These are phyloP conservation scores for Molossus alvarezi DNA, from an alignment of 2,797 vertebrate genomes.

Conservation along the genomic window DNA sequence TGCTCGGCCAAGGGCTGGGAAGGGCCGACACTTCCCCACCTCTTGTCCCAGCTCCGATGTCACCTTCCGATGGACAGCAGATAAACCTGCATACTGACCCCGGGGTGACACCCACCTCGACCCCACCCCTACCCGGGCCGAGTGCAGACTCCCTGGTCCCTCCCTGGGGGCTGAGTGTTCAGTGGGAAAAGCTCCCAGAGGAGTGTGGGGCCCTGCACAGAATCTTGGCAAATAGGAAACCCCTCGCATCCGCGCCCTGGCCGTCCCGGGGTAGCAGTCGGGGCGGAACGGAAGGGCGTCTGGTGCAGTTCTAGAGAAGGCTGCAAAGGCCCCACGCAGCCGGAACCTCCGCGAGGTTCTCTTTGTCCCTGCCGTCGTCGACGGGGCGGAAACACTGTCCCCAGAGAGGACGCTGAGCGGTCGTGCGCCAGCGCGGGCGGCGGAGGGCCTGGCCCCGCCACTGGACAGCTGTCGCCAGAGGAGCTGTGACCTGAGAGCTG, in stretches of 20 bases:
- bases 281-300: fast-evolving
- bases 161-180: fast-evolving
- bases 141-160: neutral
- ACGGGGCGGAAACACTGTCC: too few relatives aligned
- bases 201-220: fast-evolving
- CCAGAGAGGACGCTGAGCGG: neutral
- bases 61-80: conserved; percentile 60
- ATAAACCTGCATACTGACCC: neutral
- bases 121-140: neutral
- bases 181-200: neutral
- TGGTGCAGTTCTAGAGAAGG: neutral
- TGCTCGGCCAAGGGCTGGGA: neutral
- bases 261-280: neutral
- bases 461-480: neutral
- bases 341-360: neutral
- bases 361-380: neutral
- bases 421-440: too few relatives aligned
- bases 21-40: conserved; percentile 9
- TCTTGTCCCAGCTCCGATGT: conserved; percentile 76
- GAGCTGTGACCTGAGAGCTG: too few relatives aligned
- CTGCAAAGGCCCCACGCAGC: fast-evolving
- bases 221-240: fast-evolving
- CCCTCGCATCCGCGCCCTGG: too few relatives aligned
- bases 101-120: neutral
- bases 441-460: neutral